Evolutionary conservation across 1,140 invertebrate genomes (phyloP), one percentile per base, ranked within the genome.

Genomic region (Sarcophaga bullata): DNA sequence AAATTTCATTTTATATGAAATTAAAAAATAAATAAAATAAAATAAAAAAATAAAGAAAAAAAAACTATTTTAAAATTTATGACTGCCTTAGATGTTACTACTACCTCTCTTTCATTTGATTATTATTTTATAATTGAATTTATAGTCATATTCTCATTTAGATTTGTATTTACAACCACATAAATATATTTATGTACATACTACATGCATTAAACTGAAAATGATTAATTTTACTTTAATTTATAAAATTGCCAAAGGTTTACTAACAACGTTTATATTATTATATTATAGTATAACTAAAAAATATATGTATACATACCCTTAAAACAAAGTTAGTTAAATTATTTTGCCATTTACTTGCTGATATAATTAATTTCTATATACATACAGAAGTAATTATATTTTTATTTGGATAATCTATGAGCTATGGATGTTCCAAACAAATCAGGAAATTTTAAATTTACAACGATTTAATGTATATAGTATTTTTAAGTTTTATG

Each of bases 31-130:
- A 58, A 6, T 9, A 37, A 37, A 15, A 10, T 5, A 58, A 58
- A 10, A 15, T 4, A 13, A 58, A 58, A 58, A 11, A 5, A 10
- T 58, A 58, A 6, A 58, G n/a, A n/a, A 15, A 10, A 58, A 58
- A 58, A 10, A 15, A 73, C 3, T 49, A 52, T 50, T 78, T 68
- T 78, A 50, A 78, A 72, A 78, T 48, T 50, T 78, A 78, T 78
- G 75, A 78, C 75, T 78, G 75, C 75, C 75, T 78, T 78, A 78
- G 75, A 50, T 78, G 75, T 78, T 78, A 78, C 75, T 78, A 78
- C 75, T 78, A 78, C 75, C 75, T 78, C 75, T 78, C 73, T 76
- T 6, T 78, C 62, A 68, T 68, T 68, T 68, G 1, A 37, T 68
- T 68, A 19, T 68, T 68, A 17, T 68, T 37, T 37, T 37, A 37